These are phyloP conservation scores for Hecatera dysodea DNA, from an alignment of 2,888 invertebrate species.

Conservation along the genomic window DNA sequence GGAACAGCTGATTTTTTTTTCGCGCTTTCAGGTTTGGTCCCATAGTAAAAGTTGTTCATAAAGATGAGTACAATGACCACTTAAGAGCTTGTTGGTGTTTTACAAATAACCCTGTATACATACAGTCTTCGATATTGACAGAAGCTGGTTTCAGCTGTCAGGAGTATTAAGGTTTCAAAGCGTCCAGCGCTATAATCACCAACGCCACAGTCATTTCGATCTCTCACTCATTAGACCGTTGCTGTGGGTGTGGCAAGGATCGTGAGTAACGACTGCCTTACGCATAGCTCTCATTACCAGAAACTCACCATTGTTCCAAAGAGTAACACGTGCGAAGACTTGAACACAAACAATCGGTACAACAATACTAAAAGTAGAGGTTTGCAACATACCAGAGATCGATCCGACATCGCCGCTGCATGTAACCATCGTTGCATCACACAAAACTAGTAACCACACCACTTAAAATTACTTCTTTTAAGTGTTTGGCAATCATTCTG, in stretches of 20 bases:
- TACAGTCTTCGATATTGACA: too few relatives aligned
- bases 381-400: constrained; percentile 14
- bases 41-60: too few relatives aligned
- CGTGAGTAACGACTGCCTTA: neutral
- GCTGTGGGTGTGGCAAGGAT: neutral
- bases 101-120: too few relatives aligned
- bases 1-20: too few relatives aligned
- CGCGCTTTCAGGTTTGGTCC: too few relatives aligned
- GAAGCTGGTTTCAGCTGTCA: neutral
- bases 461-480: constrained; percentile 2
- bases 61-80: too few relatives aligned
- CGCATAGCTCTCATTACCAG: constrained; percentile 11
- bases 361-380: constrained; percentile 5
- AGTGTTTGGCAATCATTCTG: constrained; percentile 16
- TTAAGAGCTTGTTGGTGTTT: too few relatives aligned
- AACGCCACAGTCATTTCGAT: too few relatives aligned
- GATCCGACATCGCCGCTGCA: constrained; percentile 30
- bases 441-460: neutral
- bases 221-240: too few relatives aligned
- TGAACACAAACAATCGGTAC: neutral
- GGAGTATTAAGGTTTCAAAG: too few relatives aligned
- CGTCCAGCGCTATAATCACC: too few relatives aligned
- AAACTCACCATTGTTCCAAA: constrained; percentile 18
- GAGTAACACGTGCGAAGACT: neutral
- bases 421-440: constrained; percentile 21